Base-by-base conservation (phyloP, 2,888 invertebrate genomes). In the Pterostichus niger region DNA sequence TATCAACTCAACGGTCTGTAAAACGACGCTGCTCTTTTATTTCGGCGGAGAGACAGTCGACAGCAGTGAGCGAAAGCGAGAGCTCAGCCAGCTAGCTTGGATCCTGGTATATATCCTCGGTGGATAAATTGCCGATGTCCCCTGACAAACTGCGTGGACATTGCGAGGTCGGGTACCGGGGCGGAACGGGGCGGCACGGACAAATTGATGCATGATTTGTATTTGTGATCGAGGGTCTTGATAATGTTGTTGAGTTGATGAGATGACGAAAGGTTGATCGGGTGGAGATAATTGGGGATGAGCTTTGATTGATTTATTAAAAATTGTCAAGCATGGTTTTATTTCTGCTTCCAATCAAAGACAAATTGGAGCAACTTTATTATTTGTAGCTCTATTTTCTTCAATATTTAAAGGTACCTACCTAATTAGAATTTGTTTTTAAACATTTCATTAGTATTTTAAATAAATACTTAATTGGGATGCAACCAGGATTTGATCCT, bases 1-100 rank as follows among this genome's bases (percentile, higher is more conserved):
- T 68, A 80, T 80, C 68, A 80, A 80, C 52, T 80, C 80, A 80
- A 80, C 80, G 80, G 71, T 68, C 52, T 80, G 80, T 80, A 52
- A 68, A 80, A 80, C 80, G 80, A 71, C 80, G 71, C 1, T 71
- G 71, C 68, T 80, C 49, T 80, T 80, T 68, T 80, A 68, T 80
- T 80, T 56, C 33, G 77, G 52, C 59, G 35, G 17, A 56, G 17
- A 56, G 56, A 56, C 68, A 71, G 68, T 71, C 68, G 44, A 44
- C 44, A 44, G 68, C 44, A 44, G 68, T 9, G 40, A 40, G 40
- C 56, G 56, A 13, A 6, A 7, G 56, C 15, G 17, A 52, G 24
- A 24, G 24, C 24, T 24, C 24, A 13, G 9, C 56, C 24, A 6
- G 56, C 56, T 10, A 56, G 44, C 68, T 40, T 64, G 64, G 40